Evolutionary conservation across 2,113 vertebrate genomes (phyloP), one percentile per base, ranked within the genome.

Genomic region (Dendrocopos noguchii): DNA sequence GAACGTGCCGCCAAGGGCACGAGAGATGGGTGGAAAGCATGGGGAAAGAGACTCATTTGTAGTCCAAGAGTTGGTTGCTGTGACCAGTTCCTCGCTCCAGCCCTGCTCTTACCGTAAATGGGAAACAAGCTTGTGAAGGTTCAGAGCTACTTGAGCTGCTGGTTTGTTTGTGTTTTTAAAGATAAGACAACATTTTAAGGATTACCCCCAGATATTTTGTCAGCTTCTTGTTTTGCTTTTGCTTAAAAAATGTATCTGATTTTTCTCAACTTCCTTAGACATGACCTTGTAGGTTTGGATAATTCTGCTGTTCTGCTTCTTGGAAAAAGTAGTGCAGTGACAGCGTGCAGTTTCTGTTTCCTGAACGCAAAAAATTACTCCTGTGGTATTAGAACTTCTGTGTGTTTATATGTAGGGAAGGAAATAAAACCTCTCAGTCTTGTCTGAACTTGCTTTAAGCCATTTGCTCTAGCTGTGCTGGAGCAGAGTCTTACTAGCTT

Each of bases 211-310:
- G 29, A 25, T 80, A 72, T 68, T 91, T 86, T 59, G 24, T 73
- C 66, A 81, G 18, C 15, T 86, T 88, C 86, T 81, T 84, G 22
- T 44, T 86, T 93, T 88, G 24, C n/a, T 80, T 75, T 91, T 65
- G 25, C 50, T 75, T 91, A 61, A 68, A 60, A 76, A 50, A 6
- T 0, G 0, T 66, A 11, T 27, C 64, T 72, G 29, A 39, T 44
- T 61, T 80, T 89, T 85, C 66, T 68, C 10, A 55, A 7, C 14
- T 79, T 84, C 55, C 33, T 34, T 72, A 75, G 68, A 34, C 9
- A 2, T 46, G 50, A 21, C 18, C 39, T 75, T 81, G 39, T 76
- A n/a, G 27, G 61, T 84, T 66, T 74, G 34, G 18, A 27, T 53
- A 75, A 72, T 86, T 93, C 34, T 68, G 9, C 31, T 78, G 7